Evolutionary conservation across 2,113 vertebrate genomes (phyloP), one percentile per base, ranked within the genome.

Genomic region (Atractosteus spatula): DNA sequence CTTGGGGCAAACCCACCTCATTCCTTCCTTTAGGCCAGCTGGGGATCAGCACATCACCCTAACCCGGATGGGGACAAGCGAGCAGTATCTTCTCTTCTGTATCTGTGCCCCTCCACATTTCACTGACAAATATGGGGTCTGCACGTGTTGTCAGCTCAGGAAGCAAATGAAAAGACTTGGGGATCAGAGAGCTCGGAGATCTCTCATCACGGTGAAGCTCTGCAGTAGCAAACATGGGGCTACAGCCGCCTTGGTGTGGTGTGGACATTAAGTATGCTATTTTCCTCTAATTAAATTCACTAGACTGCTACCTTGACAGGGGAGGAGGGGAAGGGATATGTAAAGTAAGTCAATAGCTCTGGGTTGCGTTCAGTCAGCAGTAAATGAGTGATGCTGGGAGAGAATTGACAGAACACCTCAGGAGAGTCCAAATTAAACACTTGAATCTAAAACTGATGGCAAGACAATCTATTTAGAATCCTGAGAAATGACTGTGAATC

Each of bases 221-320:
- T 72, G 54, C 0, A 78, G 80, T 54, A 73, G 72, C 72, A 69
- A 78, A 77, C 80, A 78, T 81, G 71, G 64, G 67, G 16, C 51
- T 76, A 77, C 59, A 80, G 76, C 69, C 3, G 66, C 73, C 11
- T 54, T 68, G 65, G 55, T 61, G 41, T 2, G 12, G 72, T 51
- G 51, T 2, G 71, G 66, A 3, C 44, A 74, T 76, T 74, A 78
- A 80, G 76, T 70, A 78, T 69, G 75, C 70, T 77, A 66, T 81
- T 86, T 79, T 79, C 74, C 72, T 81, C 82, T 86, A 79, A 77
- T 89, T 85, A 82, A 81, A 83, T 74, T 74, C 80, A 76, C 80
- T 71, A 78, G 78, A 74, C 44, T 74, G 69, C 79, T 76, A 71
- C 61, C 65, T 69, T 70, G 77, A 78, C 74, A 69, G 80, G 69